Base-by-base conservation (phyloP, 2,113 vertebrate species). In the Ondatra zibethicus region DNA sequence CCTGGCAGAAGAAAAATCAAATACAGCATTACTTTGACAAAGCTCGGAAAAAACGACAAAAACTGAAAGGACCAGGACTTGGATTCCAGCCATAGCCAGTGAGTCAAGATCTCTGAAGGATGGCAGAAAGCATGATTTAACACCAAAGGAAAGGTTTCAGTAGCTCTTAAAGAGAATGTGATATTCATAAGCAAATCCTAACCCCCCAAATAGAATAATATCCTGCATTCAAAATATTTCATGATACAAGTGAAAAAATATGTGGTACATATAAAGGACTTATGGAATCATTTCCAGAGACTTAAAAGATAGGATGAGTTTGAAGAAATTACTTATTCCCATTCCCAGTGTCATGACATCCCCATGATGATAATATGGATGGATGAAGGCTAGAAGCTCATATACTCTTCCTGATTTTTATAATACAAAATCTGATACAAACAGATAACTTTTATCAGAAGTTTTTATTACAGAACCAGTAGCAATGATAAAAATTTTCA, bases 1-100 rank as follows among this genome's bases (percentile, higher is more conserved):
- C 36, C 70, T 92, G 92, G 92, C 92, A 95, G 90, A 96, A 96
- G 88, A 97, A 94, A 97, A 96, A 96, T 98, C 93, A 96, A 95
- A 97, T 66, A 80, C 63, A 88, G 93, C 84, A 96, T 88, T 36
- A 70, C 33, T 95, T 90, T 96, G 78, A 96, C 93, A 97, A 96
- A 92, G 72, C 88, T 96, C 96, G 94, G 85, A 93, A 92, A 65
- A 96, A 31, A 45, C 36, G 66, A 92, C 0, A 0, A 95, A 96
- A 98, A 97, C 96, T 82, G 58, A 93, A 78, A 95, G 55, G 81
- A 84, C 96, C 75, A 94, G 89, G 39, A 80, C 66, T 68, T 95
- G 93, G 66, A 95, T 84, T 93, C 75, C 23, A 94, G 95, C 95
- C 96, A 95, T 88, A 93, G 58, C 42, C 58, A 92, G 84, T 68